phyloP scores from a whole-genome alignment of 2,888 invertebrate species.

The Caenorhabditis sulstoni region DNA sequence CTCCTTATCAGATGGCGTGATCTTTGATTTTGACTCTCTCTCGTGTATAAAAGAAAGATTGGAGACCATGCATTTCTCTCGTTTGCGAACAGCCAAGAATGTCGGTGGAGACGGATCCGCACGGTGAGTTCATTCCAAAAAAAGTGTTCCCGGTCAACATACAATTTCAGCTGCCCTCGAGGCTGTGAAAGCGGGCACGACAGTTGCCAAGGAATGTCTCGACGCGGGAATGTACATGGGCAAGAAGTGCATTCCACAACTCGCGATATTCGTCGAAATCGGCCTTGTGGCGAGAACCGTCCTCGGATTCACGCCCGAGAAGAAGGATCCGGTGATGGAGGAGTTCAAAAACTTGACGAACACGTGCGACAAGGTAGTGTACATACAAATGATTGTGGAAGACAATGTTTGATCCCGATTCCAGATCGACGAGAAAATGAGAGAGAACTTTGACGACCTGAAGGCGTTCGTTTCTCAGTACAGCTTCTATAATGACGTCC shows the following conservation, averaged over 20 bases:
- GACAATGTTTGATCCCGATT: neutral
- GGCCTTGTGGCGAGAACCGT: neutral
- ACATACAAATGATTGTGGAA: too few relatives aligned
- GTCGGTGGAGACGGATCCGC: too few relatives aligned
- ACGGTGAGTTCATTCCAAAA: too few relatives aligned
- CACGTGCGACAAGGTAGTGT: neutral
- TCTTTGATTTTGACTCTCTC: too few relatives aligned
- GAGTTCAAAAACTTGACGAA: neutral
- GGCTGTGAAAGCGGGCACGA: neutral
- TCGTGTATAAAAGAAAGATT: too few relatives aligned
- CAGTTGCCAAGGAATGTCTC: neutral
- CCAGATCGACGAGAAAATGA: conserved; percentile 1
- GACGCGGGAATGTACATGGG: neutral
- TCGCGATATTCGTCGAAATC: neutral
- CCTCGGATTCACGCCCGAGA: neutral
- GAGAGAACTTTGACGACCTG: neutral
- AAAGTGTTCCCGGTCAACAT: too few relatives aligned
- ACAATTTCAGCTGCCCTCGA: neutral
- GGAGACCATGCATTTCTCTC: too few relatives aligned
- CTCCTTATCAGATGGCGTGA: too few relatives aligned
- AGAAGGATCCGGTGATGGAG: neutral
- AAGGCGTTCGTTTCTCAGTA: neutral
- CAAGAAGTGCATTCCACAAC: neutral
- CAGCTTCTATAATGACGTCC: neutral
- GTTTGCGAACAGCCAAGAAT: too few relatives aligned